Conservation (phyloP, 2,797 vertebrate species). For the Hirundo rustica region DNA sequence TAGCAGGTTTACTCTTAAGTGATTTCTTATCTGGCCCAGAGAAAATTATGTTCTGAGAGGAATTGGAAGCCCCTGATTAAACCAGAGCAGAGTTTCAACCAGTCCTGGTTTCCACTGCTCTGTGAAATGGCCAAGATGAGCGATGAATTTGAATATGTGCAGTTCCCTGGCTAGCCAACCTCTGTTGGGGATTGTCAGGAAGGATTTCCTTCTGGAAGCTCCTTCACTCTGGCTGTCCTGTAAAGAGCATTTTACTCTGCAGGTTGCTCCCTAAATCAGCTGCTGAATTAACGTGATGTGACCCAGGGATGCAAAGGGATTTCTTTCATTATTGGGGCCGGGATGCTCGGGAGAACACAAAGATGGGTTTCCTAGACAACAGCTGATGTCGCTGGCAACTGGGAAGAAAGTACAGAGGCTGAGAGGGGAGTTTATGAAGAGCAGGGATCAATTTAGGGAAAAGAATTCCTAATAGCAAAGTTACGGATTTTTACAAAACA, state of each 20-base stretch:
- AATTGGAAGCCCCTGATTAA: background rate
- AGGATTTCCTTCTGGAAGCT: background rate
- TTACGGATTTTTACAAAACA: background rate
- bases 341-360: conserved; percentile 17
- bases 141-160: background rate
- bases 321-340: background rate
- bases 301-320: conserved; percentile 50
- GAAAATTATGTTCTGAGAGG: background rate
- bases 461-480: background rate
- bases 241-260: background rate
- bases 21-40: background rate
- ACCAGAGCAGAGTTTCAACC: background rate
- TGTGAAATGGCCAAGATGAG: background rate
- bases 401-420: conserved; percentile 7
- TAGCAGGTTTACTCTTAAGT: background rate
- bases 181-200: background rate
- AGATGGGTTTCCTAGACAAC: conserved; percentile 61
- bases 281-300: conserved; percentile 31
- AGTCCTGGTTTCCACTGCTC: background rate
- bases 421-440: background rate
- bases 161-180: background rate
- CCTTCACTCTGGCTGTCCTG: background rate
- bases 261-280: background rate
- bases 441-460: background rate
- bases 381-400: background rate